Percentiles rank a stretch among this genome's conserved stretches.
Evolutionary conservation across 1,140 invertebrate species (phyloP).

Genomic region (Asobara japonica): DNA sequence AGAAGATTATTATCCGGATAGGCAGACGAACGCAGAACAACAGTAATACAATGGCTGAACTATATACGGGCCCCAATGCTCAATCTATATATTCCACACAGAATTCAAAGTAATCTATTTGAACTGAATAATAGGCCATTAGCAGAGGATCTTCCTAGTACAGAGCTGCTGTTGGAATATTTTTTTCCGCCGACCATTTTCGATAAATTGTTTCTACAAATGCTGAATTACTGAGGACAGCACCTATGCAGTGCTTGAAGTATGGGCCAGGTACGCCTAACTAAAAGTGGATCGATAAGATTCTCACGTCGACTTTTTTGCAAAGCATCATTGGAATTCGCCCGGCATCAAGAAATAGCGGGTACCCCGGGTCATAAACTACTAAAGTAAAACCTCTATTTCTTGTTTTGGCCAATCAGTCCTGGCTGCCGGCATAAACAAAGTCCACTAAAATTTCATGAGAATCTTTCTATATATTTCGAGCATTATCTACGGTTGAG

Average conservation of each 20-base stretch:
- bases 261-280: neutral
- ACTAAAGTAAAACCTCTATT: neutral
- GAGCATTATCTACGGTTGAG: slow-evolving; percentile 14
- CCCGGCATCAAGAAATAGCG: neutral
- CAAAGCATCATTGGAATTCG: neutral
- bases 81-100: too few relatives aligned
- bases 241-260: neutral
- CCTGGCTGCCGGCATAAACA: slow-evolving; percentile 21
- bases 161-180: too few relatives aligned
- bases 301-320: neutral
- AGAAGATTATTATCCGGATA: too few relatives aligned
- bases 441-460: slow-evolving; percentile 13
- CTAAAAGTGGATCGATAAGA: neutral
- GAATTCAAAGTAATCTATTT: too few relatives aligned
- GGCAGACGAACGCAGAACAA: too few relatives aligned
- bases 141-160: too few relatives aligned
- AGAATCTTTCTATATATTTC: neutral
- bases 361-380: neutral
- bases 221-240: neutral
- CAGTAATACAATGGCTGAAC: too few relatives aligned
- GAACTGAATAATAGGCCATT: too few relatives aligned
- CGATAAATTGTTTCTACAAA: too few relatives aligned
- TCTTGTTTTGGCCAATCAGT: slow-evolving; percentile 20
- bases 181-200: too few relatives aligned
- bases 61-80: too few relatives aligned